Evolutionary conservation across 2,888 invertebrate species (phyloP), one percentile per base, ranked within the genome.

Genomic region (Drosophila recens): DNA sequence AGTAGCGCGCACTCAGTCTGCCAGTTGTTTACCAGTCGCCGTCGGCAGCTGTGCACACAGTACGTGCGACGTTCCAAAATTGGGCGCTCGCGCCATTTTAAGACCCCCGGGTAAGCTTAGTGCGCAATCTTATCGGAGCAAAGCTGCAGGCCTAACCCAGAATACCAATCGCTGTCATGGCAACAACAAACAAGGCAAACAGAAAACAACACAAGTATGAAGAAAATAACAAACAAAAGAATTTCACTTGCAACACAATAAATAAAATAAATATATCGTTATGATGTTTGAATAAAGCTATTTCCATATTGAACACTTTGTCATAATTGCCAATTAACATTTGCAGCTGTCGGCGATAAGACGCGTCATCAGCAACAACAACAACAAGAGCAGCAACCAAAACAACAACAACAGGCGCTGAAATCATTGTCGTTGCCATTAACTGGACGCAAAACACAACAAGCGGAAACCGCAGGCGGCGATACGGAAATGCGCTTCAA

Each of bases 341-440:
- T 88, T 77, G 62, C 80, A 82, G 75, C 65, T 75, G 83, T 49
- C 38, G 67, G 36, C 67, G 81, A 85, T 69, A 86, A 80, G 80
- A 75, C 66, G 74, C 67, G 73, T 65, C 86, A 77, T 17, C 82
- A 72, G 11, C 45, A 46, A 11, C 53, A 23, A 20, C 53, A 23
- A 20, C 34, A 57, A 34, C 56, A 62, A 3, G 61, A 70, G 20
- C 64, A 53, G 0, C 79, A 71, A 15, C 43, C 33, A 23, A n/a
- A 5, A 23, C 51, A 36, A 70, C 65, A 54, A 13, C 65, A 68
- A 11, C 75, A 78, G 3, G 80, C 83, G 59, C 90, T 87, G 52
- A 92, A 92, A 82, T 89, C 91, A 33, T 74, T 92, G 65, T 91
- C 92, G 56, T 79, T 92, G 72, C 91, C 92, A 20, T 74, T 92